Base-by-base conservation (phyloP, 2,888 invertebrate species). In the Exocentrus adspersus region DNA sequence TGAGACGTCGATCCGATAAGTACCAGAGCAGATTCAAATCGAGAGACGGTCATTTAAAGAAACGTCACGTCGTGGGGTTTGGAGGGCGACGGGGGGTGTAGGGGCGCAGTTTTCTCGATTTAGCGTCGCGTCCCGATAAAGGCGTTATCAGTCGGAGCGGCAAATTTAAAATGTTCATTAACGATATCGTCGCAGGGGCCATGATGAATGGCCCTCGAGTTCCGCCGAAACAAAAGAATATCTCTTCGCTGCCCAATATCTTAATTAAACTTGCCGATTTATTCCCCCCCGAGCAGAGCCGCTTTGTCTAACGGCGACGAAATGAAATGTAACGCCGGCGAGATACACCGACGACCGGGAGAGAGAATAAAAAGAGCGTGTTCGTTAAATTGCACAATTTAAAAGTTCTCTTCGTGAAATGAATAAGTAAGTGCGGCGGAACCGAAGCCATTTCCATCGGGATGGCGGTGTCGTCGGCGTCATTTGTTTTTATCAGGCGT, bases 211-310 rank as follows among this genome's bases (percentile, higher is more conserved):
- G 80, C 77, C 73, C 75, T 72, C 70, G 73, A 74, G 77, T 78
- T 74, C 72, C 75, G 75, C 73, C 77, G 80, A 82, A 81, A 82
- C 82, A 82, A 82, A 82, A 82, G 82, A 81, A 81, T 81, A 80
- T 79, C 79, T 79, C 78, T 71, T 73, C 73, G 76, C 78, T 79
- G 81, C 77, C 81, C 82, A 82, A 82, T 82, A 84, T 84, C 83
- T 84, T 84, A 84, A 84, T 84, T 84, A 84, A 84, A 83, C 77
- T 83, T 80, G 81, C 82, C 82, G 82, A 83, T 84, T 84, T 83
- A 82, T 82, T 81, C 80, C 78, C 80, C n/a, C 76, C 70, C 72
- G 69, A 64, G 68, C 68, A 69, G 67, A 72, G 72, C 72, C 74
- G 75, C 76, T 77, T 77, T 77, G 74, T 75, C 72, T 77, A 73